These are phyloP conservation scores for Camponotus pennsylvanicus DNA, from an alignment of 1,140 invertebrate species.

Conservation along the genomic window DNA sequence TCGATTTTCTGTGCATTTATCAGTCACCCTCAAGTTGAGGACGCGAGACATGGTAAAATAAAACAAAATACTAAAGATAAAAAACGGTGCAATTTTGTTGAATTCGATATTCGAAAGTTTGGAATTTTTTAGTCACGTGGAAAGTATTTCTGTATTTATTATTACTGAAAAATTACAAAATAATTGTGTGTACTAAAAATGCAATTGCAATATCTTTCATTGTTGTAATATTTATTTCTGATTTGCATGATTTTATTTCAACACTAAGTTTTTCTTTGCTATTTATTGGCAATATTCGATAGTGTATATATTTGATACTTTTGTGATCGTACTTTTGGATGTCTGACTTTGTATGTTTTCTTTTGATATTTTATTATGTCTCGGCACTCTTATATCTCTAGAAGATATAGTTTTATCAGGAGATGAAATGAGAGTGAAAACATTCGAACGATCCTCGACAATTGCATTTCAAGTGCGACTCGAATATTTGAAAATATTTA, in stretches of 20 bases:
- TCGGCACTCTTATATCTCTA: neutral
- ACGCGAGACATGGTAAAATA: conserved; percentile 16
- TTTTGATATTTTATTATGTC: conserved; percentile 4
- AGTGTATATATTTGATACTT: neutral
- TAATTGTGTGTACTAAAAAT: neutral
- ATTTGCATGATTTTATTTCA: neutral
- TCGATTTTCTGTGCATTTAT: neutral
- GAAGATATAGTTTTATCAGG: conserved; percentile 1
- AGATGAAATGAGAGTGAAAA: neutral
- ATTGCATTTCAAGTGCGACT: neutral
- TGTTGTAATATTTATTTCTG: neutral
- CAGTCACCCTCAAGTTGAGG: neutral
- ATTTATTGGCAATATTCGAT: neutral
- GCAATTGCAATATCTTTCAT: neutral
- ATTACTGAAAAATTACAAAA: neutral
- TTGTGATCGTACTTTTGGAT: neutral
- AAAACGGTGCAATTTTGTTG: neutral
- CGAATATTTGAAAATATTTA: neutral
- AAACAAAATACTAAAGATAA: neutral
- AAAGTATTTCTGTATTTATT: neutral
- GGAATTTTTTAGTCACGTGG: neutral
- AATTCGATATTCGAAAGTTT: neutral
- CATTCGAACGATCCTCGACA: conserved; percentile 1
- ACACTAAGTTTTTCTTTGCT: neutral
- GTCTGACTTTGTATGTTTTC: neutral